Conservation (phyloP, 1,140 invertebrate species). For the Lasioglossum albipes region DNA sequence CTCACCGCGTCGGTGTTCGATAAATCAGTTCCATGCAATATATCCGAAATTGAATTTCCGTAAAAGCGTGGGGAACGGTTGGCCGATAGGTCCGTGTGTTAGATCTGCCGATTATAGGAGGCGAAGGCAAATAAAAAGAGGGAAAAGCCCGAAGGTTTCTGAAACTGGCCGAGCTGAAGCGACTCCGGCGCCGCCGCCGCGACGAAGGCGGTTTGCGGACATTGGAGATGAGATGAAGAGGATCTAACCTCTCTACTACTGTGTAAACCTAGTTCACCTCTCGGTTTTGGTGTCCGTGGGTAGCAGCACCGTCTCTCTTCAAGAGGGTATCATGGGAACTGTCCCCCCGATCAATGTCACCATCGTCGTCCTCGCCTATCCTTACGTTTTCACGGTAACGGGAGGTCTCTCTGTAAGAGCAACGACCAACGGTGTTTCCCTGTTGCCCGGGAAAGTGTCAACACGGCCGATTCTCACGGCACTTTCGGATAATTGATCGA, state of each 20-base stretch:
- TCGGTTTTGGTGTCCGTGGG: constrained; percentile 20
- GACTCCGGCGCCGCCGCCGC: background rate
- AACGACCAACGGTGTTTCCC: constrained; percentile 36
- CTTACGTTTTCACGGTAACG: constrained; percentile 21
- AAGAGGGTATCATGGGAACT: constrained; percentile 42
- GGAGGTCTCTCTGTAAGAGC: constrained; percentile 13
- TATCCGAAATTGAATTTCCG: constrained; percentile 25
- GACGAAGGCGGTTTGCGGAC: constrained; percentile 37
- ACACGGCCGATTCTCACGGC: constrained; percentile 2
- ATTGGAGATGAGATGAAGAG: constrained; percentile 54
- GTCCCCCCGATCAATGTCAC: constrained; percentile 56
- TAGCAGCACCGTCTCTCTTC: constrained; percentile 32
- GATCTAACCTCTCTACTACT: constrained; percentile 37
- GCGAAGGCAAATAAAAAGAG: constrained; percentile 45
- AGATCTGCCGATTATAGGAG: constrained; percentile 23
- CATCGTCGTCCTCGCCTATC: constrained; percentile 17
- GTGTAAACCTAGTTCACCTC: constrained; percentile 54
- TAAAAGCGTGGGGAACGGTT: background rate
- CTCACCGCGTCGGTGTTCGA: background rate
- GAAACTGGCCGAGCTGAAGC: constrained; percentile 16
- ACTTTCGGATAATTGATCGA: background rate
- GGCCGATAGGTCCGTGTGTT: constrained; percentile 19
- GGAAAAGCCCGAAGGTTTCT: background rate
- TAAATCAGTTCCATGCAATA: constrained; percentile 30
- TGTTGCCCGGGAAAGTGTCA: constrained; percentile 8